A percentile compares a stretch with the other conserved stretches of the same genome.
phyloP scores from a whole-genome alignment of 2,888 invertebrate species.

The Amaurobius ferox region DNA sequence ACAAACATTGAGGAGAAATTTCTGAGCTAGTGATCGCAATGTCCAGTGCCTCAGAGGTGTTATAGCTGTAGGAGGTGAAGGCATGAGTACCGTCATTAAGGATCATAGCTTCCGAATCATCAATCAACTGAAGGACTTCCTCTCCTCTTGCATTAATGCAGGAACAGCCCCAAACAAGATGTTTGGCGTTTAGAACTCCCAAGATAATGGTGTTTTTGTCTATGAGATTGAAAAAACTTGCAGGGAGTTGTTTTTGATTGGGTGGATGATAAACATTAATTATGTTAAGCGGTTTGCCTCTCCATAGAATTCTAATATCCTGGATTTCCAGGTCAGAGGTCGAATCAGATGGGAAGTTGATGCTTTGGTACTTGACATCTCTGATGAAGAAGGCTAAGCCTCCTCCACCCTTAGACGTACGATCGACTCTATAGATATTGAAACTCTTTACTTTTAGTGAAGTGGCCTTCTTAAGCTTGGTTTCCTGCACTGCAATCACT shows the following conservation, averaged over 20 bases:
- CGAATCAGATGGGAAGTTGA: too few species aligned
- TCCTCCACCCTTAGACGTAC: not conserved
- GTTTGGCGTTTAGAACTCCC: not conserved
- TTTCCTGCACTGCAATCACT: slow-evolving; percentile 27
- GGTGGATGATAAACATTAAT: not conserved
- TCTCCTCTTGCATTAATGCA: slow-evolving; percentile 21
- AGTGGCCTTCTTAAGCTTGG: slow-evolving; percentile 13
- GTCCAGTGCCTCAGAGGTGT: slow-evolving; percentile 18
- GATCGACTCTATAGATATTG: slow-evolving; percentile 18
- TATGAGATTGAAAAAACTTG: not conserved
- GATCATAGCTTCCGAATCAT: slow-evolving; percentile 18
- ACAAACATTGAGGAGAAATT: slow-evolving; percentile 7
- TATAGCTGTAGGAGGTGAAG: slow-evolving; percentile 25
- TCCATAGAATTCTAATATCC: not conserved
- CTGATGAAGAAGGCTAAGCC: slow-evolving; percentile 29
- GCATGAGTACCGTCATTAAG: slow-evolving; percentile 20
- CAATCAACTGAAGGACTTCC: slow-evolving; percentile 29
- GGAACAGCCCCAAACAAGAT: slow-evolving; percentile 21
- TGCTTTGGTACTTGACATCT: too few species aligned
- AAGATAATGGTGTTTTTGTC: slow-evolving; percentile 3
- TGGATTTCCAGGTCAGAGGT: slow-evolving; percentile 5
- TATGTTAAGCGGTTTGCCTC: not conserved
- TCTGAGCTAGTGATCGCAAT: slow-evolving; percentile 9
- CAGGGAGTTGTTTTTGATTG: not conserved
- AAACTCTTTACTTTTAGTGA: slow-evolving; percentile 12